These are phyloP conservation scores for Epinotia bilunana DNA, from an alignment of 2,888 invertebrate species.

Conservation along the genomic window DNA sequence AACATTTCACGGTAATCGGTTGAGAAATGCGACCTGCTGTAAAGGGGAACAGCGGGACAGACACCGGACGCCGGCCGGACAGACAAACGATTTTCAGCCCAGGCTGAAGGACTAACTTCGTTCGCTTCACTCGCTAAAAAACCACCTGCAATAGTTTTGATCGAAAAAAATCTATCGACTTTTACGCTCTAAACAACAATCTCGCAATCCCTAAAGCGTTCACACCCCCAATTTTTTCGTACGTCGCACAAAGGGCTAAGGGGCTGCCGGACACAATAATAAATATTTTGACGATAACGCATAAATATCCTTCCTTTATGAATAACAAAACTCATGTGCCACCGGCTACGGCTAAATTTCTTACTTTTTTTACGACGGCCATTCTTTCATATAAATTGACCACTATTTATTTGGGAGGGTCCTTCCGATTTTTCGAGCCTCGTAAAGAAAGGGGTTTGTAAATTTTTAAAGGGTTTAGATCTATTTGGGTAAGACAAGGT, in stretches of 20 bases:
- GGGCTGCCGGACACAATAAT: constrained; percentile 80
- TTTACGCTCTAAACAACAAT: neutral
- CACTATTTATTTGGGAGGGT: constrained; percentile 73
- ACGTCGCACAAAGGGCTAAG: constrained; percentile 79
- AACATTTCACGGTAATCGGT: no score
- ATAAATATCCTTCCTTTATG: constrained; percentile 83
- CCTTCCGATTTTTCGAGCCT: constrained; percentile 64
- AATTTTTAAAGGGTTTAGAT: constrained; percentile 36
- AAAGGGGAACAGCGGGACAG: no score
- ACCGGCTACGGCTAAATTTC: constrained; percentile 73
- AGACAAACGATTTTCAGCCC: no score
- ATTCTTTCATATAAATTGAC: constrained; percentile 77
- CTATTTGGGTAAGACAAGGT: constrained; percentile 16
- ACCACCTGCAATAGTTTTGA: neutral
- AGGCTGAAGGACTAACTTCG: no score
- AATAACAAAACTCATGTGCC: constrained; percentile 79
- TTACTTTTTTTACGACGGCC: constrained; percentile 76
- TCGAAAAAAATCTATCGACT: constrained; percentile 1
- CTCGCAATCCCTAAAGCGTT: constrained; percentile 61
- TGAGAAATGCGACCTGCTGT: no score
- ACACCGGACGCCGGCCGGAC: no score
- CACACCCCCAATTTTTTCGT: constrained; percentile 79
- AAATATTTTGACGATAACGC: constrained; percentile 84
- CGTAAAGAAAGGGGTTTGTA: constrained; percentile 55
- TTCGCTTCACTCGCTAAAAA: no score